phyloP scores from a whole-genome alignment of 1,140 invertebrate species.

The Bombus superbus region DNA sequence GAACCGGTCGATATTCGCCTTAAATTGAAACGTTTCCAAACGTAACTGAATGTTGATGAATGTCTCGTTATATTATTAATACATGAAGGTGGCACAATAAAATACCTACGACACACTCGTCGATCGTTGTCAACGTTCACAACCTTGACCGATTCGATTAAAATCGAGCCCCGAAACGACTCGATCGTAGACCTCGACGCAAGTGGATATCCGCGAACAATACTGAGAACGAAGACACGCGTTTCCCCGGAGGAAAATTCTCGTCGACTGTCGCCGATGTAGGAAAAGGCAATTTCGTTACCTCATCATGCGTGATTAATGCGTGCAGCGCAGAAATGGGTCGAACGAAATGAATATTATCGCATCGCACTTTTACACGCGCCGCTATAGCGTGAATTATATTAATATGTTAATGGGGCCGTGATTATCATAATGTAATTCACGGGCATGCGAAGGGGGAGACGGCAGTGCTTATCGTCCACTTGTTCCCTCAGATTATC shows the following conservation, averaged over 20 bases:
- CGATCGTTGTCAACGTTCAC: no score
- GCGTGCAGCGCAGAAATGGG: constrained; percentile 38
- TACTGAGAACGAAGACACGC: not conserved
- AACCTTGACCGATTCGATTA: not conserved
- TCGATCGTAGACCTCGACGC: not conserved
- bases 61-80: no score
- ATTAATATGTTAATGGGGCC: constrained; percentile 52
- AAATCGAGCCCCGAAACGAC: not conserved
- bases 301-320: constrained; percentile 45
- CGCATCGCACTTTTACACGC: constrained; percentile 48
- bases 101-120: no score
- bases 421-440: constrained; percentile 53
- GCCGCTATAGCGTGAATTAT: constrained; percentile 26
- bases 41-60: no score
- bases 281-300: constrained; percentile 27
- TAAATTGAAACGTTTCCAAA: no score
- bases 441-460: constrained; percentile 5
- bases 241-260: constrained; percentile 19
- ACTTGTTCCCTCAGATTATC: constrained; percentile 64
- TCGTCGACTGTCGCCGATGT: no score
- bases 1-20: no score
- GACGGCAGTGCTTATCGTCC: constrained; percentile 58
- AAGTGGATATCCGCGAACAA: not conserved
- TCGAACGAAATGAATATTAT: constrained; percentile 53
- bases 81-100: no score